Percentiles rank a stretch among this genome's conserved stretches.
Evolutionary conservation across 2,113 vertebrate genomes (phyloP).

Genomic region (Pygathrix nemaeus): DNA sequence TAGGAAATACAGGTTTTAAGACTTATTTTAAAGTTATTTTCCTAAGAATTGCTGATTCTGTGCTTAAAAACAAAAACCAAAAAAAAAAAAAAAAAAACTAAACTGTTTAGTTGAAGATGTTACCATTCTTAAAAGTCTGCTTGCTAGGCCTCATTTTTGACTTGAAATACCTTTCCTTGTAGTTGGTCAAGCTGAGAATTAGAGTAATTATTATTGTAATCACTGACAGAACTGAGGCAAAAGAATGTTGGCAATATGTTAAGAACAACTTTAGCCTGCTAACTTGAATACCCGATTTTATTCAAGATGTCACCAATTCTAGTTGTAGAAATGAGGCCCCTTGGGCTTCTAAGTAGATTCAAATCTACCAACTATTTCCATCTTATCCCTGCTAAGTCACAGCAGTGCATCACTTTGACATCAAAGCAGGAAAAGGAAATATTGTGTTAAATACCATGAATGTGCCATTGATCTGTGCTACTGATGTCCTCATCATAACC

Average conservation of each 20-base stretch:
- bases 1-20: background rate
- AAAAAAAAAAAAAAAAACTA: background rate
- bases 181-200: background rate
- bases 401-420: background rate
- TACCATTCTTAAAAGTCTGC: background rate
- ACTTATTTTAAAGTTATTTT: conserved; percentile 2
- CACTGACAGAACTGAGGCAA: background rate
- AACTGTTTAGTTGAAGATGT: background rate
- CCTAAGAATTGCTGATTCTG: background rate
- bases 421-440: background rate
- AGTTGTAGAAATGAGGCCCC: background rate
- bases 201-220: background rate
- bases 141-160: background rate
- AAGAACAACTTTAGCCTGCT: background rate
- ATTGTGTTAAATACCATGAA: background rate
- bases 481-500: background rate
- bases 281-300: background rate
- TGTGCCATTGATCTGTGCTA: background rate
- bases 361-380: background rate
- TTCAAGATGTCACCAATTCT: background rate
- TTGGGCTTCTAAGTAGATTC: background rate
- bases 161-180: background rate
- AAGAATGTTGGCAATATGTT: background rate
- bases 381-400: background rate
- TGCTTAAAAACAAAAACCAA: background rate